These are phyloP conservation scores for Sebastes elongatus DNA, from an alignment of 2,797 vertebrate species.

Conservation along the genomic window DNA sequence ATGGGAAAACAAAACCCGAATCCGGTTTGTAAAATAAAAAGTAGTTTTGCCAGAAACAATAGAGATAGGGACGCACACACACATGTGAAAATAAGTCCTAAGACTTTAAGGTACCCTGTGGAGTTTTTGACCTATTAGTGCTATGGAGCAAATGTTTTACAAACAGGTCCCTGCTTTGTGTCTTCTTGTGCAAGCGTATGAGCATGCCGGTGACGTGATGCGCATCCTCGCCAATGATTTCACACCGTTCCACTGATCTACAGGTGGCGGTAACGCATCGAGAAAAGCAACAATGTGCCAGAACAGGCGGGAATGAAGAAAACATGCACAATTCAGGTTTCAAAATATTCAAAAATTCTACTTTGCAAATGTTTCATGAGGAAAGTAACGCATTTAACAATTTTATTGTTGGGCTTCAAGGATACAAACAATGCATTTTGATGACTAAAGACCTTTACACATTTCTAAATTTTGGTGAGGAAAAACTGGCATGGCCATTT, in stretches of 20 bases:
- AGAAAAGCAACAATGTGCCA: too few species aligned
- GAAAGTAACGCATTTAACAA: background rate
- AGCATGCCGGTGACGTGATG: too few species aligned
- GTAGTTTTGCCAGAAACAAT: background rate
- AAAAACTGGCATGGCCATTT: too few species aligned
- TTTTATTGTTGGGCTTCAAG: too few species aligned
- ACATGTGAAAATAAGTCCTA: background rate
- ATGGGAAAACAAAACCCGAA: constrained; percentile 45
- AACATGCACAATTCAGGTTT: too few species aligned
- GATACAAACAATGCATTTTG: too few species aligned
- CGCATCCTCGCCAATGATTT: too few species aligned
- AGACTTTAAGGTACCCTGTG: background rate
- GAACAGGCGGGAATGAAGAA: too few species aligned
- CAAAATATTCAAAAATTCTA: fast-evolving
- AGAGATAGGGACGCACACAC: background rate
- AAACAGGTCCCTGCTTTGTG: background rate
- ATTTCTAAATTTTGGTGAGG: too few species aligned
- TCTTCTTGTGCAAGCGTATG: background rate
- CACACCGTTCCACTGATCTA: too few species aligned
- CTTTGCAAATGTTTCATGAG: background rate
- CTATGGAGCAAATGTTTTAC: background rate
- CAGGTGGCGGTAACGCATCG: too few species aligned
- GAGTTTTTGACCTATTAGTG: background rate
- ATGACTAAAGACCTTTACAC: too few species aligned
- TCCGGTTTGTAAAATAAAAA: background rate